phyloP scores from a whole-genome alignment of 2,888 invertebrate species.

The Magallana nippona region DNA sequence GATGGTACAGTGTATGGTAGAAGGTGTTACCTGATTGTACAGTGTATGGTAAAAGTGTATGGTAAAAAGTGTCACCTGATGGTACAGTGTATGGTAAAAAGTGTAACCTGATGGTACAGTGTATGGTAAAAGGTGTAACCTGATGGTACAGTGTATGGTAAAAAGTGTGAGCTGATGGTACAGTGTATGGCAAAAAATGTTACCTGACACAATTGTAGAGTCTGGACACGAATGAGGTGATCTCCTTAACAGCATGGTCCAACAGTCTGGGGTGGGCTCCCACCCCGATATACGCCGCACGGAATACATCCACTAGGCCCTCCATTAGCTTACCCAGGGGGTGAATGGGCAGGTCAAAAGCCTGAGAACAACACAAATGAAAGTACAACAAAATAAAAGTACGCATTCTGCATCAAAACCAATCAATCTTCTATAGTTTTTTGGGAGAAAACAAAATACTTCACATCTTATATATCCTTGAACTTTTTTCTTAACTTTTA shows the following conservation, averaged over 20 bases:
- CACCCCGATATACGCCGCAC: slow-evolving; percentile 89
- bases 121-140: too few species aligned
- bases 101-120: slow-evolving; percentile 69
- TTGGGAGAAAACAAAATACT: too few species aligned
- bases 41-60: too few species aligned
- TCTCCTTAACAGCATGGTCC: slow-evolving; percentile 90
- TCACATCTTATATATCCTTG: too few species aligned
- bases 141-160: too few species aligned
- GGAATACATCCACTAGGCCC: slow-evolving; percentile 89
- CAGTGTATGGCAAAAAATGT: background rate
- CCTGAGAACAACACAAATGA: slow-evolving; percentile 55
- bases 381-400: too few species aligned
- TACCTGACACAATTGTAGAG: slow-evolving; percentile 78
- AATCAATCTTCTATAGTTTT: too few species aligned
- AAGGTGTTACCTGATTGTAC: background rate
- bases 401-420: too few species aligned
- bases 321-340: slow-evolving; percentile 87
- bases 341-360: slow-evolving; percentile 86
- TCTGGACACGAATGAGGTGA: slow-evolving; percentile 83
- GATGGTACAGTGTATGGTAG: too few species aligned
- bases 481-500: too few species aligned
- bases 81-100: too few species aligned
- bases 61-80: too few species aligned
- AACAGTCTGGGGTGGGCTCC: slow-evolving; percentile 89
- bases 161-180: background rate